Evolutionary conservation across 2,113 vertebrate genomes (phyloP), one percentile per base, ranked within the genome.

Genomic region (Sapajus apella): DNA sequence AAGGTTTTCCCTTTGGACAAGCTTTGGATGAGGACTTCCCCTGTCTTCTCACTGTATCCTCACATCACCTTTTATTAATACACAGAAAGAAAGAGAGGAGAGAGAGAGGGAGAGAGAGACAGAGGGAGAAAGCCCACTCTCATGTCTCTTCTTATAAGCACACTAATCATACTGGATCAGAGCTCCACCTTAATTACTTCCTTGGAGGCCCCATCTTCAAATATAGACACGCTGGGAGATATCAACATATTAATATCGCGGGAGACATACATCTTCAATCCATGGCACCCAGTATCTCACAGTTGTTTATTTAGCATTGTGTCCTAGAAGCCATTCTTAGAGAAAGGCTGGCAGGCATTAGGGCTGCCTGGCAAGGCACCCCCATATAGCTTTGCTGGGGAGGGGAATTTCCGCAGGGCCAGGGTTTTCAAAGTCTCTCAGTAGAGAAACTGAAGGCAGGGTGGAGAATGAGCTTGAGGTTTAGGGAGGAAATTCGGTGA

Each of bases 381-480:
- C 70, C 32, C 40, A 9, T 58, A 23, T 11, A 35, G 14, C 58
- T 4, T 17, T 37, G 84, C 45, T 30, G 16, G 14, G 32, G 5
- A 21, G 76, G n/a, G 25, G 45, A 80, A 40, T 30, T 25, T 37
- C n/a, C n/a, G 3, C 12, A 1, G 18, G 3, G 2, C 56, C 10
- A 4, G 37, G 18, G 37, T 56, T 75, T 50, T 32, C 45, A 23
- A 73, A 13, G 52, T 8, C 55, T 80, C 32, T 16, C 0, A 0
- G 27, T 2, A 16, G 40, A 75, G 52, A 40, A 43, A 13, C 5
- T 68, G 11, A n/a, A 66, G 20, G 37, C 9, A 17, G n/a, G 17
- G 5, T 0, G 2, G n/a, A 17, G 14, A 37, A 21, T 5, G 30
- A n/a, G 50, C 11, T 11, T 6, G 35, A 32, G 40, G 6, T 14